Evolutionary conservation across 2,888 invertebrate species (phyloP), one percentile per base, ranked within the genome.

Genomic region (Steromphala cineraria): DNA sequence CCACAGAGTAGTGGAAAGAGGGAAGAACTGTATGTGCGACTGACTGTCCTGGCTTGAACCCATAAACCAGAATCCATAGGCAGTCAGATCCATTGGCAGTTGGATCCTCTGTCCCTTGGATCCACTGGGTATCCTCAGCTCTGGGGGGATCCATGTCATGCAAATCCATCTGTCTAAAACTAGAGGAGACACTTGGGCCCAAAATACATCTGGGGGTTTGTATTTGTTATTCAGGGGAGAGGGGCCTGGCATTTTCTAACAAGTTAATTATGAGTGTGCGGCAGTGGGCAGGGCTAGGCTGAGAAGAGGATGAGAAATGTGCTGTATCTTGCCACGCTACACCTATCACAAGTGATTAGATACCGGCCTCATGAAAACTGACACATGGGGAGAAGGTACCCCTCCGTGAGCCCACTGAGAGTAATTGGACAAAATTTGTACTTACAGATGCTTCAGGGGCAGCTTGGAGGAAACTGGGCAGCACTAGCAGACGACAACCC

Each of bases 351-450:
- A 62, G 62, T 62, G 62, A 62, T 62, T 62, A 62, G 62, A 62
- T 62, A 62, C 62, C 28, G n/a, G 62, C 62, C n/a, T 28, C 28
- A 62, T 62, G 62, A 62, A 62, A 62, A 62, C 62, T 28, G 62
- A 62, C 62, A 62, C 62, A 62, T 28, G 62, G 62, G 28, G 28
- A 28, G 62, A 28, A 28, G 62, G 62, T 62, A 62, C 62, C 62
- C 62, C 62, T 62, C 62, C 10, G 62, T 15, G 62, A 24, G 28
- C 62, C 62, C 62, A 62, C 62, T 15, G 28, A 62, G 62, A 62
- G 62, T 62, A 62, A 62, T 62, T 62, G 62, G 62, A 62, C 62
- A 62, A 62, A 62, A 62, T 62, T 62, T 62, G 62, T 62, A 62
- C 62, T 62, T 62, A 62, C 62, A 62, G 62, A 62, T 24, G 62